Evolutionary conservation across 2,888 invertebrate genomes (phyloP).

Genomic region (Machimus atricapillus): DNA sequence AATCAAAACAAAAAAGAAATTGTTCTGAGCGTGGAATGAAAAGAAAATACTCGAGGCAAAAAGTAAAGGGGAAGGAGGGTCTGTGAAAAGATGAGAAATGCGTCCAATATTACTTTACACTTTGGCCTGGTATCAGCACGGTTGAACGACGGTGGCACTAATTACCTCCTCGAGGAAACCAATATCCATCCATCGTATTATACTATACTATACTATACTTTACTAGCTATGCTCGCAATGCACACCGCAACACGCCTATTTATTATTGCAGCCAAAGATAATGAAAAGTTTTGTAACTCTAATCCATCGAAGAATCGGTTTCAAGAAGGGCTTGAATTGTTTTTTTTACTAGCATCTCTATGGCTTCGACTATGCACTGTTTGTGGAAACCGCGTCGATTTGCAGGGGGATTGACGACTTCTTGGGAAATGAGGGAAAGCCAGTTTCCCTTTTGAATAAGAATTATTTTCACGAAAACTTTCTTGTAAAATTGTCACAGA

Average conservation of each 20-base stretch:
- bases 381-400: not conserved
- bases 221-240: not conserved
- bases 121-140: conserved; percentile 9
- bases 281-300: conserved; percentile 8
- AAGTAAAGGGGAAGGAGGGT: not conserved
- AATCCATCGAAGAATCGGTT: not conserved
- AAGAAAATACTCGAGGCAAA: not conserved
- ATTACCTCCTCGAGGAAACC: not conserved
- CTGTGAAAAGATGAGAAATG: not conserved
- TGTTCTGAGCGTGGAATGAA: not conserved
- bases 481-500: not conserved
- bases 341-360: not conserved
- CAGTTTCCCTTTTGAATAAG: not conserved
- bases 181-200: not conserved
- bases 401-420: not conserved
- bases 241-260: not conserved
- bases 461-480: not conserved
- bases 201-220: too few species aligned
- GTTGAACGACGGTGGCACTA: conserved; percentile 10
- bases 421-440: conserved; percentile 4
- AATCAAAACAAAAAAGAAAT: not conserved
- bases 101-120: conserved; percentile 10
- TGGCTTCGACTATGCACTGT: not conserved
- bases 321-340: not conserved
- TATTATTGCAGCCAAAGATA: not conserved